phyloP scores from a whole-genome alignment of 1,140 invertebrate species.

The Aphelenchoides avenae region DNA sequence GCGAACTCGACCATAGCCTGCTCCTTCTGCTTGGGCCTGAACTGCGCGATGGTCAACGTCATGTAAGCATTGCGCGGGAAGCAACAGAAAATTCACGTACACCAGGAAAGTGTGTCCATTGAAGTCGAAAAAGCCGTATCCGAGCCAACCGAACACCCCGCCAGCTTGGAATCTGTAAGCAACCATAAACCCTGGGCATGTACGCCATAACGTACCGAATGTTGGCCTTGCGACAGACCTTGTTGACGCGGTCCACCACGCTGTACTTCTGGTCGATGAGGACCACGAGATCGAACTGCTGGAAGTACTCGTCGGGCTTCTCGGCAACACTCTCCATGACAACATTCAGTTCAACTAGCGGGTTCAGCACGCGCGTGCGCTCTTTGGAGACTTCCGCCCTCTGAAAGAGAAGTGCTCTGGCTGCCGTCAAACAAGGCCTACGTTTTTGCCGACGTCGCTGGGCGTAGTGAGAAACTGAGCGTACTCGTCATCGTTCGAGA shows the following conservation, averaged over 20 bases:
- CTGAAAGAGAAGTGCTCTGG: conserved; percentile 61
- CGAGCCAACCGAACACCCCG: conserved; percentile 87
- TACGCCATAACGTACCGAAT: conserved; percentile 69
- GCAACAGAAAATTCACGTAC: conserved; percentile 64
- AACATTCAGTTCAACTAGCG: conserved; percentile 78
- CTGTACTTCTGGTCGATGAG: conserved; percentile 71
- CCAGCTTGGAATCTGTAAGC: conserved; percentile 65
- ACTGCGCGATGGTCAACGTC: conserved; percentile 5
- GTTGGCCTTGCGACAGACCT: conserved; percentile 72
- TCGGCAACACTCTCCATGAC: conserved; percentile 68
- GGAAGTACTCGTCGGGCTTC: conserved; percentile 69
- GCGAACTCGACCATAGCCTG: neutral
- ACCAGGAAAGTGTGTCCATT: conserved; percentile 78
- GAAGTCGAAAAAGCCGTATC: conserved; percentile 84
- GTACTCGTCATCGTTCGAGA: conserved; percentile 1
- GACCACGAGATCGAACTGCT: conserved; percentile 77
- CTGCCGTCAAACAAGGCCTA: neutral
- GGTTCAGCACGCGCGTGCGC: conserved; percentile 78
- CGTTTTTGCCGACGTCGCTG: neutral
- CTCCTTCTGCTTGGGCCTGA: conserved; percentile 43
- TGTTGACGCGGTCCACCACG: conserved; percentile 73
- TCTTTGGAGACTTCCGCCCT: conserved; percentile 75
- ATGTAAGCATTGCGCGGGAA: no score
- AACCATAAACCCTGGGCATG: conserved; percentile 14
- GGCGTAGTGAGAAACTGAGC: conserved; percentile 20